Conservation (phyloP, 2,113 vertebrate genomes). For the Tragulus kanchil region DNA sequence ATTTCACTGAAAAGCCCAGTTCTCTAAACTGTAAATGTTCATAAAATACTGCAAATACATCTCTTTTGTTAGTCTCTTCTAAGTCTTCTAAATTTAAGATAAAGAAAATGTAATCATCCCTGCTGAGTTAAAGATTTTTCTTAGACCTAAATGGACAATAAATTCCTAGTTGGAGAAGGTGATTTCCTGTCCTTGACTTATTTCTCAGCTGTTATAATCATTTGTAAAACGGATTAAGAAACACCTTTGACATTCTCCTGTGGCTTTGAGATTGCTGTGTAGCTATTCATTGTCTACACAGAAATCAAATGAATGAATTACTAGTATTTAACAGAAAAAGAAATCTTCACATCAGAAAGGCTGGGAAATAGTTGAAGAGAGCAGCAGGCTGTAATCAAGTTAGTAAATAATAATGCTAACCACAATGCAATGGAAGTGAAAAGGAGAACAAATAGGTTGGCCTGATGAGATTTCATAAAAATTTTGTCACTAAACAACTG, state of each 20-base stretch:
- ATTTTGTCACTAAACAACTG: constrained; percentile 45
- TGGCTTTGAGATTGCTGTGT: constrained; percentile 27
- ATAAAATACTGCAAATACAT: constrained; percentile 41
- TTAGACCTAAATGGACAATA: constrained; percentile 58
- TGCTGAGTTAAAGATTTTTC: constrained; percentile 41
- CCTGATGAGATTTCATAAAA: constrained; percentile 67
- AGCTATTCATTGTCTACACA: constrained; percentile 51
- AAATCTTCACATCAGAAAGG: background rate
- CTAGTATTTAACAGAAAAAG: constrained; percentile 42
- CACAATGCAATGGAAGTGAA: background rate
- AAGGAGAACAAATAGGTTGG: background rate
- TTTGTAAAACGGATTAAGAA: constrained; percentile 74
- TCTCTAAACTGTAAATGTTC: constrained; percentile 36
- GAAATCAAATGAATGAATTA: constrained; percentile 66
- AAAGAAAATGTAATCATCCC: constrained; percentile 55
- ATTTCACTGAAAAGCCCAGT: background rate
- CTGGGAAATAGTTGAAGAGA: constrained; percentile 39
- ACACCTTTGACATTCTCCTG: constrained; percentile 60
- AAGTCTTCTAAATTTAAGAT: constrained; percentile 68
- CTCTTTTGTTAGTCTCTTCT: constrained; percentile 18
- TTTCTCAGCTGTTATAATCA: constrained; percentile 68
- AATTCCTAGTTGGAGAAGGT: constrained; percentile 63
- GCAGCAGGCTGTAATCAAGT: constrained; percentile 17
- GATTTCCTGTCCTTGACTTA: constrained; percentile 65
- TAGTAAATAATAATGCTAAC: constrained; percentile 76